phyloP scores from a whole-genome alignment of 2,888 invertebrate genomes.

The Eurytoma adleriae region DNA sequence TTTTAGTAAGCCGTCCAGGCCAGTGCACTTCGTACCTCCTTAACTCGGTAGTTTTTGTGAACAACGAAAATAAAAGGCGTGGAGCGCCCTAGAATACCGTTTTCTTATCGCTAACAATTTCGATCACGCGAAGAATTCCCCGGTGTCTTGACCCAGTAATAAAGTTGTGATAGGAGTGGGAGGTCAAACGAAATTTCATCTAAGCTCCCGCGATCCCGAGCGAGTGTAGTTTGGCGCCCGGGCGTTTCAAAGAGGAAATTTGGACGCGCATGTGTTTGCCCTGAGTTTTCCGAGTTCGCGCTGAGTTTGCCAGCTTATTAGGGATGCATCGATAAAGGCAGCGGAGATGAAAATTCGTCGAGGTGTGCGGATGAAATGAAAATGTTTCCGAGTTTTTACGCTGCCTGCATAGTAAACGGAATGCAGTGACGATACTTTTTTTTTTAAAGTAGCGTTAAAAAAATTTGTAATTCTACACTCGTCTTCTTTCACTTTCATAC shows the following conservation, averaged over 20 bases:
- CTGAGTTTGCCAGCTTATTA: conserved; percentile 14
- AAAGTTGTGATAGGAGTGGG: conserved; percentile 30
- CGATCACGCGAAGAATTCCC: conserved; percentile 44
- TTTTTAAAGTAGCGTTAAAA: no score
- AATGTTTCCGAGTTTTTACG: no score
- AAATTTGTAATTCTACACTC: no score
- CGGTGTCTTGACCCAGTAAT: conserved; percentile 49
- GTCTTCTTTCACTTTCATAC: no score
- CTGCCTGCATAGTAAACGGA: no score
- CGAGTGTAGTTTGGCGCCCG: no score
- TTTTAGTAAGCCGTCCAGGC: no score
- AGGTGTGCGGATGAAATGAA: no score
- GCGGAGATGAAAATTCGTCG: no score
- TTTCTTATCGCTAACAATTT: conserved; percentile 46
- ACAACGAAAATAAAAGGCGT: neutral
- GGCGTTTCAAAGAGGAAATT: conserved; percentile 36
- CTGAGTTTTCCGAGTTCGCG: neutral
- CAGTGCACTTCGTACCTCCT: neutral
- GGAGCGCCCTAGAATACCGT: no score
- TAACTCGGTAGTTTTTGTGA: no score
- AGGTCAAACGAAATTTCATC: conserved; percentile 46
- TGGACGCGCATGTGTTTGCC: neutral
- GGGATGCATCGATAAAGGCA: neutral
- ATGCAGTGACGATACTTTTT: no score
- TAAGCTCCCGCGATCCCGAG: conserved; percentile 1